Percentiles rank a stretch among this genome's conserved stretches.
phyloP scores from a whole-genome alignment of 2,888 invertebrate species.

The Acleris emargana region DNA sequence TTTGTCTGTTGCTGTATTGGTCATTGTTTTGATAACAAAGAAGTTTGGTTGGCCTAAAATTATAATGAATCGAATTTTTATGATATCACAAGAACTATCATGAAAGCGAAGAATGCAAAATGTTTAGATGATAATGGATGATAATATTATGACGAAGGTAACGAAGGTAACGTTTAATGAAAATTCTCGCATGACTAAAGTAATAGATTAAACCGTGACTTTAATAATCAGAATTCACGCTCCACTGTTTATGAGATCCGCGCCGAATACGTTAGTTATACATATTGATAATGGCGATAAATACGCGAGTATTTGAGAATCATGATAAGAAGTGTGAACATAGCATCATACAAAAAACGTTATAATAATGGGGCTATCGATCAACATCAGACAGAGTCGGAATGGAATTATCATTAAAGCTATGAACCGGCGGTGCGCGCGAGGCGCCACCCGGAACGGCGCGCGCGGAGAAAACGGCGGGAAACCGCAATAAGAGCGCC shows the following conservation, averaged over 20 bases:
- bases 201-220: neutral
- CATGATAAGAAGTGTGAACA: neutral
- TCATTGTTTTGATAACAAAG: no score
- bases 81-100: no score
- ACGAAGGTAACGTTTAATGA: neutral
- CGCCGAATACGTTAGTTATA: conserved; percentile 12
- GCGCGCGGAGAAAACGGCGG: conserved; percentile 79
- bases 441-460: conserved; percentile 81
- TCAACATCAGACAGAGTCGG: conserved; percentile 44
- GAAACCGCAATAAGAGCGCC: conserved; percentile 78
- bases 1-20: no score
- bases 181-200: neutral
- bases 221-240: conserved; percentile 7
- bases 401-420: conserved; percentile 66
- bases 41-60: no score
- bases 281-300: neutral
- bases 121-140: conserved; percentile 6
- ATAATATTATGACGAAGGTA: neutral
- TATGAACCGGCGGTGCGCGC: conserved; percentile 64
- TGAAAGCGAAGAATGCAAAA: no score
- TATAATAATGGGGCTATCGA: neutral
- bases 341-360: neutral
- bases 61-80: no score
- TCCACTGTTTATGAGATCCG: conserved; percentile 13
- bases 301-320: neutral